phyloP scores from a whole-genome alignment of 2,113 vertebrate genomes.

The Glaucidium brasilianum region DNA sequence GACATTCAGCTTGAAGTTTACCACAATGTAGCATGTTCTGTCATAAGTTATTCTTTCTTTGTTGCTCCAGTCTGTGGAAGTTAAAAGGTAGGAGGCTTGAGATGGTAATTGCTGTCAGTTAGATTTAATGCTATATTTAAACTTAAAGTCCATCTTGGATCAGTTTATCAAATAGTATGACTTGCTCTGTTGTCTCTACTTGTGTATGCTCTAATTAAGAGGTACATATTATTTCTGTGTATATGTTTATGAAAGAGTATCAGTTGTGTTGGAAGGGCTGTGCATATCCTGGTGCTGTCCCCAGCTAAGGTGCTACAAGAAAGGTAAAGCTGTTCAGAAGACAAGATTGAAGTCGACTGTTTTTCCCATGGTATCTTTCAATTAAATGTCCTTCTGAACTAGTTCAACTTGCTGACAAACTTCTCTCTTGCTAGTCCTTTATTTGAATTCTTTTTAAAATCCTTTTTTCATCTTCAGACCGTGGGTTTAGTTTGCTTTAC shows the following conservation, averaged over 20 bases:
- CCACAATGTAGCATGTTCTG: neutral
- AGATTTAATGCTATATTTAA: neutral
- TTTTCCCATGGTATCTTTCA: neutral
- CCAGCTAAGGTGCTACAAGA: neutral
- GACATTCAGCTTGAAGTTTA: neutral
- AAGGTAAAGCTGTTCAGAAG: neutral
- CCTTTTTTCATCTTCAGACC: neutral
- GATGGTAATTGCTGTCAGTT: neutral
- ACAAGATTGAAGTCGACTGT: neutral
- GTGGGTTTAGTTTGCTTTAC: neutral
- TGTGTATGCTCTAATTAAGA: neutral
- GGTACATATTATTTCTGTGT: neutral
- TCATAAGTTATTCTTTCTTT: neutral
- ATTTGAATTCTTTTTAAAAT: neutral
- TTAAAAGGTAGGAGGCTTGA: neutral
- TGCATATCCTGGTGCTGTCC: neutral
- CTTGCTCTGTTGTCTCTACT: neutral
- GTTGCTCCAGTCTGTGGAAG: neutral
- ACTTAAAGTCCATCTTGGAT: neutral
- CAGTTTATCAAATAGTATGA: neutral
- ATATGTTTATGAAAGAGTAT: neutral
- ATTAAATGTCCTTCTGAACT: neutral
- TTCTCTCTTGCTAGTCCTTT: neutral
- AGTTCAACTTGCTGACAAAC: neutral
- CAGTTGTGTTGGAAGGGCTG: neutral